Evolutionary conservation across 2,113 vertebrate genomes (phyloP).

Genomic region (Otis tarda): DNA sequence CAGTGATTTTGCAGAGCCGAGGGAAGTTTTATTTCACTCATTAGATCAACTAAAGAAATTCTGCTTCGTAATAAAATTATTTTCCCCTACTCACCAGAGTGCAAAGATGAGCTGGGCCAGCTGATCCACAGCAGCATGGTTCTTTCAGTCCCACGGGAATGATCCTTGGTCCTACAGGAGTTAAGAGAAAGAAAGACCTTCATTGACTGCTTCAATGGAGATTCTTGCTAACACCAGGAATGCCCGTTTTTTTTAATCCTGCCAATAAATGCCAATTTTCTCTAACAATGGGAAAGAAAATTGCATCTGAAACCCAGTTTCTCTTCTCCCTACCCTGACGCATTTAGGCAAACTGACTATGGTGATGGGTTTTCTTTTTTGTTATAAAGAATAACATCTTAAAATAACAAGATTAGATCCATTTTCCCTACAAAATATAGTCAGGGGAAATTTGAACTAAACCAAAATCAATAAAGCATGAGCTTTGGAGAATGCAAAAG

Average conservation of each 20-base stretch:
- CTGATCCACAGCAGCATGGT: background rate
- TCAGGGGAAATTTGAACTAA: background rate
- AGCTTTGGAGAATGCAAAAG: background rate
- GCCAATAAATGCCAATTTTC: background rate
- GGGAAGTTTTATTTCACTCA: background rate
- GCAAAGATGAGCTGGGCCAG: background rate
- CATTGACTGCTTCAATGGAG: background rate
- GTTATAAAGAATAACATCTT: background rate
- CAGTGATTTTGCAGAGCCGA: background rate
- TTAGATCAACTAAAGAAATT: background rate
- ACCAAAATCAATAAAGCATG: background rate
- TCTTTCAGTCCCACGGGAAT: background rate
- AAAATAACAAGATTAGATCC: background rate
- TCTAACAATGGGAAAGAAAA: background rate
- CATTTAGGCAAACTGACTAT: background rate
- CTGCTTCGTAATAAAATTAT: background rate
- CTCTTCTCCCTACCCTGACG: background rate
- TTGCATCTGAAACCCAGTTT: background rate
- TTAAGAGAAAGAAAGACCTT: background rate
- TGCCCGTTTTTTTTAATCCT: background rate
- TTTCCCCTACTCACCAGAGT: background rate
- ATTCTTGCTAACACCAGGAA: background rate
- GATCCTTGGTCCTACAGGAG: background rate
- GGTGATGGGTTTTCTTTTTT: background rate
- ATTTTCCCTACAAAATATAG: background rate